Evolutionary conservation across 2,888 invertebrate species (phyloP).

Genomic region (Nesidiocoris tenuis): DNA sequence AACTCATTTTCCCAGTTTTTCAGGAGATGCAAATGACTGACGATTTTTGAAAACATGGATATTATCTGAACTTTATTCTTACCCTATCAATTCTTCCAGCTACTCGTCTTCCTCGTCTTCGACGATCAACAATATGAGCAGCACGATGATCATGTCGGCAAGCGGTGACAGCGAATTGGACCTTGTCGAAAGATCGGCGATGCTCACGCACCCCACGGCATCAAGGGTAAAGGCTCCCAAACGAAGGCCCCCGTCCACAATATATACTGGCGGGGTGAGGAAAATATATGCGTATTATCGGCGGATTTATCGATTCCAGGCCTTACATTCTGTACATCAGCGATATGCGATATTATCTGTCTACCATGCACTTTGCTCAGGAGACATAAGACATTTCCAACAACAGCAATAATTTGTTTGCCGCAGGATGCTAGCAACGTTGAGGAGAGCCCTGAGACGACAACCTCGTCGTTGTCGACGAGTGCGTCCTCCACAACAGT

Average conservation of each 20-base stretch:
- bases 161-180: constrained; percentile 56
- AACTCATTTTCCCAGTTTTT: too few species aligned
- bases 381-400: too few species aligned
- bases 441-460: constrained; percentile 21
- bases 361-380: not conserved
- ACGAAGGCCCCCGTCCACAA: constrained; percentile 65
- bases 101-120: constrained; percentile 9
- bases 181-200: constrained; percentile 56
- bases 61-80: too few species aligned
- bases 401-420: not conserved
- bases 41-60: too few species aligned
- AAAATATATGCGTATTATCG: not conserved
- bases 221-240: constrained; percentile 65
- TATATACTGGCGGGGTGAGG: constrained; percentile 51
- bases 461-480: constrained; percentile 9
- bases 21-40: too few species aligned
- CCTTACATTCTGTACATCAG: too few species aligned
- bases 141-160: constrained; percentile 8
- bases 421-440: constrained; percentile 15
- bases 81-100: constrained; percentile 5
- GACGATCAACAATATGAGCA: constrained; percentile 11
- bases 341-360: not conserved
- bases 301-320: not conserved
- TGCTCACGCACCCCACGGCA: constrained; percentile 58
- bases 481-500: constrained; percentile 32